Percentiles rank a stretch among this genome's conserved stretches.
These are phyloP conservation scores for Macropodus opercularis DNA, from an alignment of 2,797 vertebrate genomes.

Conservation along the genomic window DNA sequence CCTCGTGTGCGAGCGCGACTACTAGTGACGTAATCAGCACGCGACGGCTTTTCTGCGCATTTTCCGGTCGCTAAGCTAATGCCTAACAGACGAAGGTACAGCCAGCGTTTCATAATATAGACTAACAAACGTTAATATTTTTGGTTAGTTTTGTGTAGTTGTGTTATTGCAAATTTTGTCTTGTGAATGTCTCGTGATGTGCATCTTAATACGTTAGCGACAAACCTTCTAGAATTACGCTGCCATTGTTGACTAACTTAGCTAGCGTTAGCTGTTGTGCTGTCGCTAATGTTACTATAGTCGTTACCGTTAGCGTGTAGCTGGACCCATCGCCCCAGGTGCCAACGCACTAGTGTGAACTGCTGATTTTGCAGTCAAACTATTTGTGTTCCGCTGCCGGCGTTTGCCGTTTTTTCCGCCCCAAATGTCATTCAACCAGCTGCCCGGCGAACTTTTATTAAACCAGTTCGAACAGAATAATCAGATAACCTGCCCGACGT, in stretches of 20 bases:
- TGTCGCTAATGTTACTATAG: conserved; percentile 1
- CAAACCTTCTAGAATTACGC: conserved; percentile 22
- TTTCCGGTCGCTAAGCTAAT: conserved; percentile 68
- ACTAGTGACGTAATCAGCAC: conserved; percentile 51
- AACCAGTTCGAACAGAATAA: neutral
- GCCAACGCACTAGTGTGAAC: conserved; percentile 10
- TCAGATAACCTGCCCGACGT: neutral
- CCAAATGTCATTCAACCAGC: neutral
- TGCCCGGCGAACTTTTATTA: neutral
- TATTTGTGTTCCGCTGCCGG: neutral
- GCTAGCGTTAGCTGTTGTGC: conserved; percentile 48
- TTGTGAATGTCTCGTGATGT: neutral
- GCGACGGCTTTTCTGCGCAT: conserved; percentile 53
- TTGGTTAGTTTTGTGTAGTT: neutral
- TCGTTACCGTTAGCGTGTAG: conserved; percentile 21
- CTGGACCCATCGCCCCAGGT: conserved; percentile 15
- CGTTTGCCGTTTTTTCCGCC: neutral
- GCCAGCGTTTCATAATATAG: neutral
- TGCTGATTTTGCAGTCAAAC: conserved; percentile 10
- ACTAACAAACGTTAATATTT: too few species aligned
- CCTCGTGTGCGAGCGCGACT: conserved; percentile 63
- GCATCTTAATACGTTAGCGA: neutral
- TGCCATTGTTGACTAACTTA: conserved; percentile 55
- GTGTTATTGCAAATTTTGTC: neutral
- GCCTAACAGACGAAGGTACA: conserved; percentile 55